Evolutionary conservation across 2,113 vertebrate species (phyloP), one percentile per base, ranked within the genome.

Genomic region (Peromyscus maniculatus): DNA sequence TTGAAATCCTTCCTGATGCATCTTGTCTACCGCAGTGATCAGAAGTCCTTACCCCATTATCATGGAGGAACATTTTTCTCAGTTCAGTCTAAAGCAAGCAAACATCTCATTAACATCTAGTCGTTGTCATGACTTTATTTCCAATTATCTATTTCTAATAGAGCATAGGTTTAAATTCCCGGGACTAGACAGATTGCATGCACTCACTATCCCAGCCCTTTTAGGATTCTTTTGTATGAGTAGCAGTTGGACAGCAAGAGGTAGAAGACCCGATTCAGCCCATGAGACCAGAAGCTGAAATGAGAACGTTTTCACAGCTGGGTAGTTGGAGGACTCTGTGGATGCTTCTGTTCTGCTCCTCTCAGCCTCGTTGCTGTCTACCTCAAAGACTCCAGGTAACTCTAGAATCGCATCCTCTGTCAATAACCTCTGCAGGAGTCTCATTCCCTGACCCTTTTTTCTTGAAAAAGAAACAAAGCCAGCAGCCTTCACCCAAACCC

Each of bases 111-210:
- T 66, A 96, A 36, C 78, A 84, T 79, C 52, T 89, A 33, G 49
- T 46, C 77, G 77, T n/a, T 71, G 36, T 62, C 67, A 75, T 78
- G 78, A 16, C 5, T 84, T 96, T 57, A 86, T 57, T 91, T 91
- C 69, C 7, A 80, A 17, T 31, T 74, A 1, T 86, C 69, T 93
- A 91, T 95, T 93, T 46, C 52, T 87, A 94, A 79, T 26, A 89
- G 91, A 89, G 43, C 52, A 43, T 33, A 91, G 72, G 71, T 93
- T 84, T 80, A 67, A n/a, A 93, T 89, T 87, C 91, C 21, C 43
- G 69, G 82, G 24, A 13, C 36, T 55, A 1, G 22, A 22, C 16
- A 13, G 4, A 22, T 13, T 0, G 39, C 39, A 49, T 3, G 26
- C 28, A 17, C 55, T 22, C 11, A 43, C 12, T n/a, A 13, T 22